phyloP scores from a whole-genome alignment of 2,113 vertebrate species.

The Paraplagusia blochii region DNA sequence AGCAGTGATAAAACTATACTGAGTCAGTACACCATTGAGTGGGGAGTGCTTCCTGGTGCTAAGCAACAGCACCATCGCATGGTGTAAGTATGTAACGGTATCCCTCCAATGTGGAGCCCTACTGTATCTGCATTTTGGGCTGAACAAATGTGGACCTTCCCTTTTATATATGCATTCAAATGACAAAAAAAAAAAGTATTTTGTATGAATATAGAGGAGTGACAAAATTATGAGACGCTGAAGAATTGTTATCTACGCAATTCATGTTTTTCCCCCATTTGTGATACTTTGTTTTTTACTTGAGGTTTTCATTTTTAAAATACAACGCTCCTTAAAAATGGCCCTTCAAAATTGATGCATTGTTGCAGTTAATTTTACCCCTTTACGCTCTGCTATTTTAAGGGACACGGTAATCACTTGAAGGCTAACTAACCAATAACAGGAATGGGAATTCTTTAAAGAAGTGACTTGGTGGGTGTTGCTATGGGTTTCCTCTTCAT shows the following conservation, averaged over 20 bases:
- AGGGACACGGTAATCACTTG: conserved; percentile 79
- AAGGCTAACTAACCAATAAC: conserved; percentile 83
- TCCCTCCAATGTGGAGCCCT: conserved; percentile 10
- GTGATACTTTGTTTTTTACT: conserved; percentile 39
- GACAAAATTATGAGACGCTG: conserved; percentile 33
- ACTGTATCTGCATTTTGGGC: not conserved
- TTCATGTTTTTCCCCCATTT: conserved; percentile 12
- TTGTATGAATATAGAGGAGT: conserved; percentile 39
- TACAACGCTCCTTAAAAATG: conserved; percentile 70
- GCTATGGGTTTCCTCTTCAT: conserved; percentile 37
- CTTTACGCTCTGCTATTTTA: conserved; percentile 77
- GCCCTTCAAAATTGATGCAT: conserved; percentile 74
- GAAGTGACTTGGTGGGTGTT: conserved; percentile 30
- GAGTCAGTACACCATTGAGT: conserved; percentile 16
- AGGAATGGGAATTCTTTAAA: conserved; percentile 67
- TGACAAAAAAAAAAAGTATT: conserved; percentile 50
- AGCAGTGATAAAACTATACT: conserved; percentile 27
- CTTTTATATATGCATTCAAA: conserved; percentile 29
- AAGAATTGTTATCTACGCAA: conserved; percentile 28
- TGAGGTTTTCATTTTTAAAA: conserved; percentile 43
- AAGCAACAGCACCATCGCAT: conserved; percentile 54
- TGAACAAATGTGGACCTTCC: conserved; percentile 28
- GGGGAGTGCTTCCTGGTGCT: conserved; percentile 31
- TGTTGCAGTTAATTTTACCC: conserved; percentile 64
- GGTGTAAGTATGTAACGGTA: conserved; percentile 31